A percentile compares a stretch with the other conserved stretches of the same genome.
phyloP scores from a whole-genome alignment of 2,888 invertebrate species.

The Clanis bilineata region DNA sequence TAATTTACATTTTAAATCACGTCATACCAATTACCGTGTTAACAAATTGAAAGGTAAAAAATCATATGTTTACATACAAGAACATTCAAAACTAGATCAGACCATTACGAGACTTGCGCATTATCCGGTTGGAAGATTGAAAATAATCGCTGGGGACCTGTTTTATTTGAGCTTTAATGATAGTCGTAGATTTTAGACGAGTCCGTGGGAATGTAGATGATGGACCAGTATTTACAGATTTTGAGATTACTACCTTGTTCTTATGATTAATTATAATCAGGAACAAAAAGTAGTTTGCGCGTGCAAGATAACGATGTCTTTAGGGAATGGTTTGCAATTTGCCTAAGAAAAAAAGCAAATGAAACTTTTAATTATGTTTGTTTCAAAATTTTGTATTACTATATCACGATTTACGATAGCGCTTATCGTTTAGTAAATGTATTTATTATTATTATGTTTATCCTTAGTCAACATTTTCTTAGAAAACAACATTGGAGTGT shows the following conservation, averaged over 20 bases:
- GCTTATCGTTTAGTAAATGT: no score
- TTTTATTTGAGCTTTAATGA: conserved; percentile 71
- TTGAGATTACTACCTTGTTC: background rate
- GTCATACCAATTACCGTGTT: background rate
- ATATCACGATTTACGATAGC: no score
- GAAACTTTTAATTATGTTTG: no score
- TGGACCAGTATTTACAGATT: conserved; percentile 16
- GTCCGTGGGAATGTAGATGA: conserved; percentile 60
- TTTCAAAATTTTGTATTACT: no score
- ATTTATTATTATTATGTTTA: no score
- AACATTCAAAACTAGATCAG: conserved; percentile 7
- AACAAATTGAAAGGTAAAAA: conserved; percentile 6
- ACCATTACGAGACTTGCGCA: conserved; percentile 50
- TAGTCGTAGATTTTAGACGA: conserved; percentile 60
- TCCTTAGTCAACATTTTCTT: no score
- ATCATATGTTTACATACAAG: conserved; percentile 4
- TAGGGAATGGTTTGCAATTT: no score
- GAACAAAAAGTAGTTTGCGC: background rate
- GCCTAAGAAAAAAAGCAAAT: no score
- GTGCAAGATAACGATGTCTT: no score
- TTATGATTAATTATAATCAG: background rate
- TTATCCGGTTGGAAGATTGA: conserved; percentile 61
- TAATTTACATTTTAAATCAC: background rate
- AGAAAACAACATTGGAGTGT: no score
- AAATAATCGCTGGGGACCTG: conserved; percentile 58